Evolutionary conservation across 1,140 invertebrate genomes (phyloP).

Genomic region (Pseudoatta argentina): DNA sequence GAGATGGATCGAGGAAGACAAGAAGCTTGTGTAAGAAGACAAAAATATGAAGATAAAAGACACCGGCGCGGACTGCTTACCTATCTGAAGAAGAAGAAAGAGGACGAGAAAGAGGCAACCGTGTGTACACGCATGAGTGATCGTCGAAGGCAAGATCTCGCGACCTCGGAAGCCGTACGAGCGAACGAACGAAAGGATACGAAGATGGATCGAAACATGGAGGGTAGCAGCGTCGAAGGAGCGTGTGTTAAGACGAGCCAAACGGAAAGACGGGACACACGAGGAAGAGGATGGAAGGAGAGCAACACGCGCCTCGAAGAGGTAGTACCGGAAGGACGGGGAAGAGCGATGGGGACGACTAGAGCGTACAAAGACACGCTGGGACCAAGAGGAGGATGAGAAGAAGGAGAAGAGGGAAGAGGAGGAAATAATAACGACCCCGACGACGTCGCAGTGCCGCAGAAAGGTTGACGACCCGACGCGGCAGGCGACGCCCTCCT

Average conservation of each 20-base stretch:
- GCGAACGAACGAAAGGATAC: conserved; percentile 20
- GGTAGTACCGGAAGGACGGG: conserved; percentile 42
- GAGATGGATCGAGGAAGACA: conserved; percentile 12
- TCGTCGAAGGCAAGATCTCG: conserved; percentile 45
- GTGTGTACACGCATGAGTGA: conserved; percentile 25
- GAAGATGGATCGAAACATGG: conserved; percentile 44
- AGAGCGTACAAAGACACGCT: conserved; percentile 35
- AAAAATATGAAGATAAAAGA: conserved; percentile 31
- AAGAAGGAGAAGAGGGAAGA: conserved; percentile 24
- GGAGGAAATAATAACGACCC: conserved; percentile 85
- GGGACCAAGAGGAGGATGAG: conserved; percentile 24
- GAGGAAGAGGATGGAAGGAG: conserved; percentile 19
- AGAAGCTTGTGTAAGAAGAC: not conserved
- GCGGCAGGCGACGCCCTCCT: conserved; percentile 82
- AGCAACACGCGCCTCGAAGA: conserved; percentile 6
- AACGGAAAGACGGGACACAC: conserved; percentile 12
- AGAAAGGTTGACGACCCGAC: conserved; percentile 85
- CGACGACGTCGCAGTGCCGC: conserved; percentile 84
- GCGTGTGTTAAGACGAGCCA: conserved; percentile 39
- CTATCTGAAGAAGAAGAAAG: not conserved
- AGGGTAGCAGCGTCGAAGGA: conserved; percentile 37
- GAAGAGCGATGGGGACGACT: conserved; percentile 32
- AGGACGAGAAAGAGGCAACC: not conserved
- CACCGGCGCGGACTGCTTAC: not conserved
- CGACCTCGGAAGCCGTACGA: conserved; percentile 39